Evolutionary conservation across 2,888 invertebrate species (phyloP), one percentile per base, ranked within the genome.

Genomic region (Latheticus oryzae): DNA sequence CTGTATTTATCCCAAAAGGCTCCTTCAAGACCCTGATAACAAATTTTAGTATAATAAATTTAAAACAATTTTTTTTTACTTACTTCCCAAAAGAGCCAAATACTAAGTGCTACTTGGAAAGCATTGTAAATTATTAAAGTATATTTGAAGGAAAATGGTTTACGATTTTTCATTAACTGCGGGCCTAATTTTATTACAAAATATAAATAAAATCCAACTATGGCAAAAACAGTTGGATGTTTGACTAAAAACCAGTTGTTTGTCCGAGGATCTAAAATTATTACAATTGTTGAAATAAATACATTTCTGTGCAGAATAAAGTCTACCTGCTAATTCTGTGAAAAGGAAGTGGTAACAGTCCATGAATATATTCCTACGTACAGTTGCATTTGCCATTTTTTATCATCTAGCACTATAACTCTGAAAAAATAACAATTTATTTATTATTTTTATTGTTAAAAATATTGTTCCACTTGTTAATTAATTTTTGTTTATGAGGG

Each of bases 1-100:
- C 89, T 94, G 81, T 95, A 97, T 59, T 87, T 86, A 58, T 82
- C 82, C 62, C 90, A 81, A 93, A 94, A 93, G 5, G 89, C 92
- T 0, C 84, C 86, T 63, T 85, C 85, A 42, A 91, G 81, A 48
- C 89, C 90, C 87, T 89, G 79, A 1, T n/a, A 5, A 26, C 19
- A 21, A 21, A 7, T 19, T 3, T 38, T n/a, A 12, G 15, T 9
- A 28, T n/a, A 28, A 3, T 9, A 4, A 28, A 28, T 3, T 28
- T n/a, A 28, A 28, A 8, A n/a, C 28, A 9, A 8, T 28, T 5
- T 28, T 50, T 16, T 23, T 5, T 24, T 35, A 73, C 76, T 73
- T 69, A 89, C 89, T 85, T 91, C 90, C 73, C 84, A 81, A 77
- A 94, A 93, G 61, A 93, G 80, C 84, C 87, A 94, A 17, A 84